phyloP scores from a whole-genome alignment of 1,140 invertebrate genomes.

The Theocolax elegans region DNA sequence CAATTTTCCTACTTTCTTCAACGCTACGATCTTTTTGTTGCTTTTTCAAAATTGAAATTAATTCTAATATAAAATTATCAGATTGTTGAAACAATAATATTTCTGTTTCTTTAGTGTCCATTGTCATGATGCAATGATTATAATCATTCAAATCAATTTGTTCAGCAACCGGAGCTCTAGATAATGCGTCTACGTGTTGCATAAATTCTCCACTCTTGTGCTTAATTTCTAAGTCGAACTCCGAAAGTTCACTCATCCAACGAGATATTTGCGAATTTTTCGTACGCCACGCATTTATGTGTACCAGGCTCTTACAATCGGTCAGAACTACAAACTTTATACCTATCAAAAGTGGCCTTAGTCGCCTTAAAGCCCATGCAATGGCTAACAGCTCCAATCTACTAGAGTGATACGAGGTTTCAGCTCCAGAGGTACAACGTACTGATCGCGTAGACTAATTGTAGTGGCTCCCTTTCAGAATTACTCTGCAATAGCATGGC shows the following conservation, averaged over 20 bases:
- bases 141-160: too few species aligned
- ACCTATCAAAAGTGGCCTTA: slow-evolving; percentile 32
- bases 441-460: too few species aligned
- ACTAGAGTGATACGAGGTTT: not conserved
- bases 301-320: slow-evolving; percentile 20
- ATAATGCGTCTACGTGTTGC: slow-evolving; percentile 1
- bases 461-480: too few species aligned
- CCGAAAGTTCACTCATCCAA: slow-evolving; percentile 6
- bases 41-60: slow-evolving; percentile 29
- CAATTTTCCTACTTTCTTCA: slow-evolving; percentile 22
- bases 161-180: not conserved
- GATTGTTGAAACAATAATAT: slow-evolving; percentile 32
- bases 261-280: slow-evolving; percentile 12
- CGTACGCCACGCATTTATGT: not conserved
- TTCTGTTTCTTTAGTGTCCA: not conserved
- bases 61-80: slow-evolving; percentile 11
- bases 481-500: slow-evolving; percentile 54
- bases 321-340: slow-evolving; percentile 34
- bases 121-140: too few species aligned
- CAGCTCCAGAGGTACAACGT: too few species aligned
- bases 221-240: slow-evolving; percentile 7
- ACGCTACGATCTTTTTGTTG: not conserved
- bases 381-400: slow-evolving; percentile 46
- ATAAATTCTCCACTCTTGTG: not conserved
- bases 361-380: slow-evolving; percentile 13